Base-by-base conservation (phyloP, 92 coral and sea anemone species). In the Epizoanthus rinbou region DNA sequence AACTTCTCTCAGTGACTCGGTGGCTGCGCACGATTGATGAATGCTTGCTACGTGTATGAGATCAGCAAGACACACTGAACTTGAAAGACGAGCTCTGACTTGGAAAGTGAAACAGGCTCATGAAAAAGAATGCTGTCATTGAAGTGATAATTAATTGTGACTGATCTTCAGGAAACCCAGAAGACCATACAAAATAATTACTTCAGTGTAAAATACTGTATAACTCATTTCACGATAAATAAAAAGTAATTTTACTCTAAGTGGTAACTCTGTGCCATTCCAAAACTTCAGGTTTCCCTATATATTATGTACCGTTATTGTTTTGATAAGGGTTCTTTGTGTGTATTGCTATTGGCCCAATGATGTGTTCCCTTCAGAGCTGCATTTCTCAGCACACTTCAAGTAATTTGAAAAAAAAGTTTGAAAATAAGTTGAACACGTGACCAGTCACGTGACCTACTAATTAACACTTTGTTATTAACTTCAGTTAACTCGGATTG, bases 21-120 rank as follows among this genome's bases (percentile, higher is more conserved):
- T 16, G 11, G 47, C 52, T 18, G 31, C 5, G 73, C 17, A 14
- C 14, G 45, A n/a, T 68, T 45, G 53, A 14, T 11, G 54, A 39
- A 43, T 22, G 2, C 54, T 37, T 41, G 86, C 66, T 67, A 69
- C 85, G 67, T 90, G 84, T 60, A 90, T 74, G 24, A 90, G 57
- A 69, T 90, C 89, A 65, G 84, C 81, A 43, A 84, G 45, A 41
- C 84, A 79, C 25, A 90, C 50, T 28, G 65, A 39, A 7, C 85
- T 86, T 5, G 92, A 89, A 62, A 75, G 23, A 89, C 54, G 25
- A 89, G 57, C 66, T 89, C 92, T 57, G 87, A 68, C 78, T 87
- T 87, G 24, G 65, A 79, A 72, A 25, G 78, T 73, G 53, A 81
- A 13, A 60, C 80, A 64, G 59, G 86, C 66, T 80, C 84, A 21